A percentile compares a stretch with the other conserved stretches of the same genome.
Conservation (phyloP, 2,113 vertebrate species). For the Emydocephalus ijimae region DNA sequence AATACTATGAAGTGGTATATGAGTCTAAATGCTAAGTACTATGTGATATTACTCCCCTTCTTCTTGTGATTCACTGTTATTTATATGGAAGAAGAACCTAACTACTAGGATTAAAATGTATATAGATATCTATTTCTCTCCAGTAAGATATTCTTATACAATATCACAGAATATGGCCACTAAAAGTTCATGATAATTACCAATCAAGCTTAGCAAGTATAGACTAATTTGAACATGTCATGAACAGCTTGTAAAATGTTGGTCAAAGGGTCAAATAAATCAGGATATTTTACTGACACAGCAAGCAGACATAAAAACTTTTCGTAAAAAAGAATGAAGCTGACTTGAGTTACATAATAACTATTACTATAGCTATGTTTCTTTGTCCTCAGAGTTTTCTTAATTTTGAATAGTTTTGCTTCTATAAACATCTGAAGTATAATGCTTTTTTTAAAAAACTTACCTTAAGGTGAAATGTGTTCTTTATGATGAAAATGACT, state of each 20-base stretch:
- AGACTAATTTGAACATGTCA: neutral
- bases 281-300: neutral
- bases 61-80: slow-evolving; percentile 39
- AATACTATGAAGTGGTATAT: no score
- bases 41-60: slow-evolving; percentile 26
- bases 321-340: neutral
- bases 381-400: neutral
- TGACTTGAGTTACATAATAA: neutral
- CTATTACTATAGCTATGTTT: neutral
- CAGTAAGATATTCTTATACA: slow-evolving; percentile 54
- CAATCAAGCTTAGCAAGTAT: neutral
- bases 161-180: slow-evolving; percentile 31
- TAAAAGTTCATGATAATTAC: slow-evolving; percentile 5
- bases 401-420: neutral
- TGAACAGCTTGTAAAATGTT: neutral
- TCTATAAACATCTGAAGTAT: neutral
- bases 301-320: neutral
- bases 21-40: neutral
- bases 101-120: slow-evolving; percentile 21
- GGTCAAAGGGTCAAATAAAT: neutral
- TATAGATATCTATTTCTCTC: slow-evolving; percentile 35
- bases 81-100: slow-evolving; percentile 40
- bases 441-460: neutral
- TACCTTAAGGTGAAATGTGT: neutral
- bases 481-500: neutral